Conservation (phyloP, 1,140 invertebrate species). For the Drosophila arawakana region DNA sequence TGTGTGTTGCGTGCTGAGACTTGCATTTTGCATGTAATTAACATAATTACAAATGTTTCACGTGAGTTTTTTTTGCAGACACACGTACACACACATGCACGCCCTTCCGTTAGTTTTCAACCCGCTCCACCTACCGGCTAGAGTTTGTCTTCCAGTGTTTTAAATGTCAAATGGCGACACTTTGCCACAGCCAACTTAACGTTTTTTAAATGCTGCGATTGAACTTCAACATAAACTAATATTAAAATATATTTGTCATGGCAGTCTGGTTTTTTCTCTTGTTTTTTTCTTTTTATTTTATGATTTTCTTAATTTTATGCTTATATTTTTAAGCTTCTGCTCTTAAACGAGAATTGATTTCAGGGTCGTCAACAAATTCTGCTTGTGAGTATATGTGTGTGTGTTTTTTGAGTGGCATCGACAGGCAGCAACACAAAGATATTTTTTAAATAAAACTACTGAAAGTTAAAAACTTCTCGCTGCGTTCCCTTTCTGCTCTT, state of each 20-base stretch:
- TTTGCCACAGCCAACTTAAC: conserved; percentile 3
- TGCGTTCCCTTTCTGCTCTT: not conserved
- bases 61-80: conserved; percentile 37
- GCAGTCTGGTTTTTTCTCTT: conserved; percentile 26
- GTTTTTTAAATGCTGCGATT: conserved; percentile 5
- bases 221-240: conserved; percentile 18
- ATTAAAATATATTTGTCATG: conserved; percentile 39
- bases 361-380: conserved; percentile 43
- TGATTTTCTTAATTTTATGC: conserved; percentile 7
- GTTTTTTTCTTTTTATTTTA: conserved; percentile 3
- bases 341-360: conserved; percentile 53
- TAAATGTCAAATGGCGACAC: conserved; percentile 6
- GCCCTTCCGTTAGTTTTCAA: conserved; percentile 1
- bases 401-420: conserved; percentile 16
- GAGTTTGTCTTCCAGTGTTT: not conserved
- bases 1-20: conserved; percentile 34
- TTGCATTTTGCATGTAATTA: conserved; percentile 53
- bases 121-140: not conserved
- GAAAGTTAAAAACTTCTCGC: conserved; percentile 1
- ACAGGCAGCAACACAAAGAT: conserved; percentile 1
- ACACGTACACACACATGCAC: not conserved
- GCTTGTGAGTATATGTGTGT: not conserved
- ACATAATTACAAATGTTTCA: conserved; percentile 49
- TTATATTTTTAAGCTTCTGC: conserved; percentile 11
- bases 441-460: no score